Percentiles rank a stretch among this genome's conserved stretches.
Conservation (phyloP, 1,140 invertebrate genomes). For the Tigriopus japonicus region DNA sequence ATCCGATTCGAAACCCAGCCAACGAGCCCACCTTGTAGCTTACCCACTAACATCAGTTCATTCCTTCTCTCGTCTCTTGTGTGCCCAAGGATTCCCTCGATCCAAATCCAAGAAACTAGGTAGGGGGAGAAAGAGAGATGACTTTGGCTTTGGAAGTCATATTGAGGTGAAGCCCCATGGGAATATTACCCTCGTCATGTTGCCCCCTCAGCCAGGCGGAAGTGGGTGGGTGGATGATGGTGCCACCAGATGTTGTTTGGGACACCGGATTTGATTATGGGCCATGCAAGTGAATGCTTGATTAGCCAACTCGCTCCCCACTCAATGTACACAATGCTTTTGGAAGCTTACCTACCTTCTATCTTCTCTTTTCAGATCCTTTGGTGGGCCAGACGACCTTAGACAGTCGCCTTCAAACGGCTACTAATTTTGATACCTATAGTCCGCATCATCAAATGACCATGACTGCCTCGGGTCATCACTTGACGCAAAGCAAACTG, state of each 20-base stretch:
- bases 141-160: too few species aligned
- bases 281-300: background rate
- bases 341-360: background rate
- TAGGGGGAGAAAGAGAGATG: too few species aligned
- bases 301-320: background rate
- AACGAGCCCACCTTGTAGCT: too few species aligned
- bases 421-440: background rate
- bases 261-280: background rate
- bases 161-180: too few species aligned
- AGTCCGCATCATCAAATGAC: conserved; percentile 5
- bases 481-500: background rate
- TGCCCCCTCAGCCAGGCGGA: background rate
- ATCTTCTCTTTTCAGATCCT: background rate
- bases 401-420: conserved; percentile 5
- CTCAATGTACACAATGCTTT: background rate
- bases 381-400: conserved; percentile 1
- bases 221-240: background rate
- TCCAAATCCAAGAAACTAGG: too few species aligned
- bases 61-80: too few species aligned
- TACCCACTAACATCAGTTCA: too few species aligned
- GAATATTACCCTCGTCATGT: background rate
- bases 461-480: conserved; percentile 1
- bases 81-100: too few species aligned
- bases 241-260: background rate
- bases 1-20: too few species aligned